Base-by-base conservation (phyloP, 2,113 vertebrate species). In the Urocitellus parryii region DNA sequence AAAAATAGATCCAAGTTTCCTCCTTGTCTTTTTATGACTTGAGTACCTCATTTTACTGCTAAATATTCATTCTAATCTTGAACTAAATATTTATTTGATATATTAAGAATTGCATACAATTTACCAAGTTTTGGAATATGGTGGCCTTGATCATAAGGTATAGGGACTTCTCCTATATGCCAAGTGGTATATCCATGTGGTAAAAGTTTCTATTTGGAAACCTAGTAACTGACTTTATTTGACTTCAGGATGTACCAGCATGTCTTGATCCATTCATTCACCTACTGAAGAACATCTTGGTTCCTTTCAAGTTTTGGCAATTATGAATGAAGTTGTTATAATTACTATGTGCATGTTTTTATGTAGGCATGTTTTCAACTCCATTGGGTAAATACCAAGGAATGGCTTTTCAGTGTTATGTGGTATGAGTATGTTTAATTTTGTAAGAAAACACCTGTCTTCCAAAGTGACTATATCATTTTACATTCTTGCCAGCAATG, bases 121-220 rank as follows among this genome's bases (percentile, higher is more conserved):
- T 90, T 85, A 85, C 24, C 91, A 79, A 95, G 51, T 94, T 94
- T 53, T 92, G 68, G n/a, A 72, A 77, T n/a, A 42, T 70, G 61
- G 68, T 34, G 4, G 25, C 51, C 67, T 53, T 94, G 29, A 77
- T 92, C 67, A 56, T 77, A 37, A 82, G 20, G 20, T 58, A 45
- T 70, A 80, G 37, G 61, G 25, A 65, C 32, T 88, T 90, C 80
- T 58, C 29, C 45, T 34, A 20, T 84, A 70, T 86, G 73, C 22
- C 51, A 72, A 77, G 5, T n/a, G 22, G 12, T 92, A 4, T 86
- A 85, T 92, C 13, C 17, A 78, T 92, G 32, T 95, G 72, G n/a
- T 58, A 76, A n/a, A 39, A 79, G 42, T 80, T 89, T 96, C 39
- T 45, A 32, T 4, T 3, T 91, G 53, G 45, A 70, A 85, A 89